A percentile compares a stretch with the other conserved stretches of the same genome.
Conservation (phyloP, 2,888 invertebrate genomes). For the Pterostichus madidus region DNA sequence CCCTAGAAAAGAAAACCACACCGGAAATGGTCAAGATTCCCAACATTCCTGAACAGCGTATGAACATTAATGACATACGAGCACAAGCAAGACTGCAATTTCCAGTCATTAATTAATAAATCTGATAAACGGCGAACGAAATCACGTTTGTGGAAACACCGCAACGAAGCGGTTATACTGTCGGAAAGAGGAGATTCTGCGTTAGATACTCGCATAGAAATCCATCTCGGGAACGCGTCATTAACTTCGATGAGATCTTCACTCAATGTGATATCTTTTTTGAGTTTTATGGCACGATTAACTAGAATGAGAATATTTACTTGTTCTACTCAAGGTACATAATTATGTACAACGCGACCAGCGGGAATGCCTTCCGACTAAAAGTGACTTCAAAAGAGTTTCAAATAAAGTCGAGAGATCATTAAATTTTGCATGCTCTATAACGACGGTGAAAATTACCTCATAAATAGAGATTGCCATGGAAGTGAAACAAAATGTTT, state of each 20-base stretch:
- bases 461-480: too few relatives aligned
- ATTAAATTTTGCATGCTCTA: too few relatives aligned
- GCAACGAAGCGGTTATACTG: slow-evolving; percentile 18
- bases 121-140: slow-evolving; percentile 49
- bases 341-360: too few relatives aligned
- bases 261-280: not conserved
- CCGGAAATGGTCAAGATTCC: slow-evolving; percentile 46
- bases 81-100: slow-evolving; percentile 44
- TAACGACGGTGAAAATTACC: too few relatives aligned
- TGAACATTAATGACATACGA: slow-evolving; percentile 49
- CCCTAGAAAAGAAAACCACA: slow-evolving; percentile 34
- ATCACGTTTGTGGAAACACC: slow-evolving; percentile 48
- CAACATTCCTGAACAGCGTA: slow-evolving; percentile 23
- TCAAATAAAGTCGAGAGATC: too few relatives aligned
- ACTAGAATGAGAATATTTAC: not conserved
- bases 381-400: too few relatives aligned
- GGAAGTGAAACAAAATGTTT: too few relatives aligned
- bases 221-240: slow-evolving; percentile 45
- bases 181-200: not conserved
- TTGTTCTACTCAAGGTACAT: too few relatives aligned
- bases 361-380: too few relatives aligned
- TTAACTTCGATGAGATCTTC: slow-evolving; percentile 36
- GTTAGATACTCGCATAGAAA: not conserved
- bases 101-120: slow-evolving; percentile 57
- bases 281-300: not conserved